These are phyloP conservation scores for Tortrix viridana DNA, from an alignment of 2,888 invertebrate genomes.

Conservation along the genomic window DNA sequence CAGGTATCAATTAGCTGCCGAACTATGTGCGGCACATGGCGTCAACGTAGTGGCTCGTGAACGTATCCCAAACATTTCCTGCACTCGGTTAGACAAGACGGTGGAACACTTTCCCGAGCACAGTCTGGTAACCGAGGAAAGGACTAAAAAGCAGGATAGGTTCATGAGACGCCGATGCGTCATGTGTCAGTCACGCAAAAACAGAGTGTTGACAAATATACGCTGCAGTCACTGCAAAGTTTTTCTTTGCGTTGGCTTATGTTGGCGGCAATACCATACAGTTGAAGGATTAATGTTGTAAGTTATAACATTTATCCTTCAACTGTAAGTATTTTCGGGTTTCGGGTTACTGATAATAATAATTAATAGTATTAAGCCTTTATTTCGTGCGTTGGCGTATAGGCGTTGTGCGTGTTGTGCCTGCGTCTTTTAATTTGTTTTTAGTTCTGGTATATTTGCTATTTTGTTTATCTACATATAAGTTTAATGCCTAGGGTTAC, in stretches of 20 bases:
- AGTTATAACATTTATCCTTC: neutral
- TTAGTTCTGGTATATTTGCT: too few species aligned
- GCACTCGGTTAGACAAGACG: neutral
- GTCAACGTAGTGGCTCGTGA: neutral
- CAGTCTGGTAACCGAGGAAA: neutral
- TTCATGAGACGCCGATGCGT: too few species aligned
- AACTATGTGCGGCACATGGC: neutral
- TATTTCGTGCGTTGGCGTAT: too few species aligned
- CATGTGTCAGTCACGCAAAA: too few species aligned
- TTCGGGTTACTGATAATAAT: too few species aligned
- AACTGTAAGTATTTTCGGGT: too few species aligned
- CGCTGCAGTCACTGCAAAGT: constrained; percentile 3
- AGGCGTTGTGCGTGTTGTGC: too few species aligned
- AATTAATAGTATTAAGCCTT: neutral
- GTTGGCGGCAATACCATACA: constrained; percentile 12
- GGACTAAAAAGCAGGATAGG: neutral
- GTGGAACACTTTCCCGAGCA: too few species aligned
- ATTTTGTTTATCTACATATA: too few species aligned
- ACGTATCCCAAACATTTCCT: neutral
- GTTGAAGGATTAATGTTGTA: constrained; percentile 1
- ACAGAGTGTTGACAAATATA: neutral
- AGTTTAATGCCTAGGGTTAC: too few species aligned
- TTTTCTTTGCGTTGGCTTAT: constrained; percentile 4
- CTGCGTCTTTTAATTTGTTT: too few species aligned
- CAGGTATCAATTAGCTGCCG: constrained; percentile 4